A percentile compares a stretch with the other conserved stretches of the same genome.
phyloP scores from a whole-genome alignment of 2,113 vertebrate species.

The Oreocharis arfaki region DNA sequence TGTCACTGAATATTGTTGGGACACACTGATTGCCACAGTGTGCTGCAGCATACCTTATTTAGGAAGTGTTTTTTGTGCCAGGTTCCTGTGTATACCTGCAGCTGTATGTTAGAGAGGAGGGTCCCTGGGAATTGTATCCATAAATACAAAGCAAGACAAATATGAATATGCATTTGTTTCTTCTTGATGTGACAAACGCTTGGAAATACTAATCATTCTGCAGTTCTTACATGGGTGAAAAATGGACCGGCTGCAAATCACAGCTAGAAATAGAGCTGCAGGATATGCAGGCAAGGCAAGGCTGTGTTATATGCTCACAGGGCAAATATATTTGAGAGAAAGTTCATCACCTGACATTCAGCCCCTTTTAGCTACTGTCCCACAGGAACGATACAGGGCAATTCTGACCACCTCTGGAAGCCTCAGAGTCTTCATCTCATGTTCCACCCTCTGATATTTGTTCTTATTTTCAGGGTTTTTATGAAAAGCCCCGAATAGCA shows the following conservation, averaged over 20 bases:
- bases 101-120: not conserved
- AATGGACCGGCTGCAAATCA: not conserved
- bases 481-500: not conserved
- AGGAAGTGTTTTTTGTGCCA: not conserved
- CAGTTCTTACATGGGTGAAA: not conserved
- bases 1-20: not conserved
- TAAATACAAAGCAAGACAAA: not conserved
- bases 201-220: not conserved
- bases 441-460: not conserved
- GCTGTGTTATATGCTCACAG: not conserved
- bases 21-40: not conserved
- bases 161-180: not conserved
- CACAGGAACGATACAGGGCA: accelerated
- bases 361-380: not conserved
- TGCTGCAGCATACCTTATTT: not conserved
- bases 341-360: not conserved
- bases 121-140: not conserved
- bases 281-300: not conserved
- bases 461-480: not conserved
- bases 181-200: not conserved
- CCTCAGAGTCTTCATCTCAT: not conserved
- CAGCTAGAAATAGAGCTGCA: not conserved
- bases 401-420: not conserved
- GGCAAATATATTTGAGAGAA: not conserved
- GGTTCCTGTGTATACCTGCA: not conserved